Conservation (phyloP, 2,888 invertebrate species). For the Drosophila nigricruria region DNA sequence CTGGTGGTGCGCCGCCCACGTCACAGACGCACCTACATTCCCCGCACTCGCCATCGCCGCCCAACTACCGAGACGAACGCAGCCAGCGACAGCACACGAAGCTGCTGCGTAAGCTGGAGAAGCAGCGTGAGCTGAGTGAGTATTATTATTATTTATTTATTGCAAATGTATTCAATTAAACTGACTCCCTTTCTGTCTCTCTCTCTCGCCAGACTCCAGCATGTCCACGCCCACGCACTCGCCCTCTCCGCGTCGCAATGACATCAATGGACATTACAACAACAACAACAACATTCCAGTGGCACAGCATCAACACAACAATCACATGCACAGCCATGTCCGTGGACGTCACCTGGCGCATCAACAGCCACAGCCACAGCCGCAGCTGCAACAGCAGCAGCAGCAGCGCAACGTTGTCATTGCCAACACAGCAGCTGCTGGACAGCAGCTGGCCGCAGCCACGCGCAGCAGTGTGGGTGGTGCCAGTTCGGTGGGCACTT, state of each 20-base stretch:
- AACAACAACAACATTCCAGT: constrained; percentile 66
- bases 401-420: constrained; percentile 53
- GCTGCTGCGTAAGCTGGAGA: constrained; percentile 91
- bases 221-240: constrained; percentile 87
- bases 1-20: constrained; percentile 52
- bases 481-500: constrained; percentile 88
- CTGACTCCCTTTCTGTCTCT: neutral
- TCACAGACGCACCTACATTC: constrained; percentile 86
- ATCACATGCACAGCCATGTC: constrained; percentile 49
- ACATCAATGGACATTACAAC: constrained; percentile 86
- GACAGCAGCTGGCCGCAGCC: constrained; percentile 26
- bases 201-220: constrained; percentile 72
- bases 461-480: constrained; percentile 85
- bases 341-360: constrained; percentile 54
- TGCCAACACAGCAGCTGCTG: constrained; percentile 14
- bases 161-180: neutral
- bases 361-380: constrained; percentile 52
- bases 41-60: constrained; percentile 89
- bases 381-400: constrained; percentile 35
- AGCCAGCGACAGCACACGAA: constrained; percentile 92
- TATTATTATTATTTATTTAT: neutral
- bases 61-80: constrained; percentile 91
- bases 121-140: constrained; percentile 88
- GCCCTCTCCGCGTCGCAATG: constrained; percentile 89
- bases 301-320: constrained; percentile 57